Percentiles rank a stretch among this genome's conserved stretches.
These are phyloP conservation scores for Callithrix jacchus DNA, from an alignment of 2,113 vertebrate genomes.

Conservation along the genomic window DNA sequence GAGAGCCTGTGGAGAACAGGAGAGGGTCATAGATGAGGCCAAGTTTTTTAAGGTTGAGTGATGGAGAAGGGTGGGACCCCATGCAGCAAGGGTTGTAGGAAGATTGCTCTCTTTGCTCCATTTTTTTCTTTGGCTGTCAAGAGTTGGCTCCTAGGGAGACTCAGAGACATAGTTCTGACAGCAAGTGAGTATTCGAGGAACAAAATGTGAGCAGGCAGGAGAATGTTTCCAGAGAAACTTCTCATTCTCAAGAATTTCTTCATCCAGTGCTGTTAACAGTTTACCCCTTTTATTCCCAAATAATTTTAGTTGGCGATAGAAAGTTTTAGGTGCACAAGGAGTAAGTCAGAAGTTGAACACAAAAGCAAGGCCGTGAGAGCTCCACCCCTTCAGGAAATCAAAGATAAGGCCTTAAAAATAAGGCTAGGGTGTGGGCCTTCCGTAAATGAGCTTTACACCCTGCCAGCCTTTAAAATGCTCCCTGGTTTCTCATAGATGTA, in stretches of 20 bases:
- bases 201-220: background rate
- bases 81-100: no score
- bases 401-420: constrained; percentile 56
- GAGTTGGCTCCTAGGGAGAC: background rate
- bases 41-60: background rate
- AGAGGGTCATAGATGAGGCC: background rate
- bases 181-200: background rate
- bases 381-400: constrained; percentile 12
- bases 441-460: background rate
- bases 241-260: background rate
- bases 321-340: background rate
- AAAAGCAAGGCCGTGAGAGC: background rate
- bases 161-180: background rate
- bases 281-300: background rate
- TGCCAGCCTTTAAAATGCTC: background rate
- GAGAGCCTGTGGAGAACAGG: background rate
- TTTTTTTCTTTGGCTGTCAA: background rate
- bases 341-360: background rate
- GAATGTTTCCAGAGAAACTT: background rate
- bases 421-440: background rate
- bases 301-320: background rate
- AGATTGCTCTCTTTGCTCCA: background rate
- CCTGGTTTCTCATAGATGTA: background rate
- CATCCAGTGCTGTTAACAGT: background rate
- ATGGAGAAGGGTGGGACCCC: background rate